Conservation (phyloP, 2,888 invertebrate genomes). For the Diaprepes abbreviatus region DNA sequence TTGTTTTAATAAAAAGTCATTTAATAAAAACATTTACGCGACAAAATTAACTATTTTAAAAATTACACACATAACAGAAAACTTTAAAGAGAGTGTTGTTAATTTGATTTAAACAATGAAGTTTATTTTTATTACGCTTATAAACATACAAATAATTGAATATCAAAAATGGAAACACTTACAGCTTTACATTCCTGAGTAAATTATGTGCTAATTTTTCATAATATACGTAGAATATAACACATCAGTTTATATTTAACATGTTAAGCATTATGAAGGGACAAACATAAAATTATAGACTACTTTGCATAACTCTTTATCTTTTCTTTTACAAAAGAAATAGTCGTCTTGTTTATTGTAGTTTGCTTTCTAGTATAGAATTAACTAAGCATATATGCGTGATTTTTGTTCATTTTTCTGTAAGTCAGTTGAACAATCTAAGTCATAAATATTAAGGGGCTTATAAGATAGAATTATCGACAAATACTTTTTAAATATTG, state of each 20-base stretch:
- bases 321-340: no score
- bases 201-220: slow-evolving; percentile 16
- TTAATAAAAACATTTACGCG: slow-evolving; percentile 1
- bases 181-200: slow-evolving; percentile 18
- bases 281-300: no score
- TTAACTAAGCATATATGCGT: no score
- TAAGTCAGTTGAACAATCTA: no score
- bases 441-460: no score
- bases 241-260: background rate
- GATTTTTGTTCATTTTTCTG: no score
- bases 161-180: background rate
- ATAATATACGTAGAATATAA: background rate
- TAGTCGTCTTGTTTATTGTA: no score
- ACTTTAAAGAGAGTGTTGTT: background rate
- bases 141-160: background rate
- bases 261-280: background rate
- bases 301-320: no score
- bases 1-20: slow-evolving; percentile 2
- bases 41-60: background rate
- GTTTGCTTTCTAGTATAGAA: no score
- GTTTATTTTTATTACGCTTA: background rate
- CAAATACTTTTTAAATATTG: no score
- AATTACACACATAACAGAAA: background rate
- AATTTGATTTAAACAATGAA: background rate
- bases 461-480: no score